Base-by-base conservation (phyloP, 2,888 invertebrate genomes). In the Caenorhabditis sp. region DNA sequence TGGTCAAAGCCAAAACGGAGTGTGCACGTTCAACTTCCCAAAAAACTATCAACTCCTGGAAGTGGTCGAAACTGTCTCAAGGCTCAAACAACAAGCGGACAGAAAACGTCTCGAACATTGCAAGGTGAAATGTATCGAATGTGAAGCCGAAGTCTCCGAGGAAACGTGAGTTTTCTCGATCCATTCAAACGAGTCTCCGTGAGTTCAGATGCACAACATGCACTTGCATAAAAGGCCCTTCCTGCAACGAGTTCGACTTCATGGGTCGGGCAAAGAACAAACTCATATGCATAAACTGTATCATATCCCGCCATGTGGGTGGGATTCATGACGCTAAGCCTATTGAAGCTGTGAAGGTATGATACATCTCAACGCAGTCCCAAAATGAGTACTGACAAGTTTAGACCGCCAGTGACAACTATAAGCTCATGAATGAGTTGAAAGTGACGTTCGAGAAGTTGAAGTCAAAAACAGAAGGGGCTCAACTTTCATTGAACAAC, bases 221-320 rank as follows among this genome's bases (percentile, higher is more conserved):
- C n/a, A 10, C 2, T 3, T 74, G 74, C 28, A 31, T 64, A 16
- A n/a, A 31, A 10, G 44, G 5, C 6, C 10, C 7, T 12, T 10
- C 44, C 2, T 14, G 19, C 19, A 19, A 8, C 4, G 63, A 64
- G 3, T 19, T 74, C n/a, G 74, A 74, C 26, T 74, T 74, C 31
- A 54, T 74, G 54, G 44, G 12, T 28, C 64, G 74, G 5, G 41
- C 64, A 0, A 64, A 38, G 28, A 74, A 64, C n/a, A 10, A 35
- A n/a, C 10, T 74, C 44, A 56, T 74, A 12, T 74, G 74, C n/a
- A 8, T 44, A 7, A 44, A 56, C 19, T 74, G 74, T 41, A 44
- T 64, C 35, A 28, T 26, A 4, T 24, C 16, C 0, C 5, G 2
- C 6, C 74, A 74, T 56, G n/a, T n/a, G n/a, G n/a, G n/a, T n/a